These are phyloP conservation scores for Thecophora atra DNA, from an alignment of 2,888 invertebrate species.

Conservation along the genomic window DNA sequence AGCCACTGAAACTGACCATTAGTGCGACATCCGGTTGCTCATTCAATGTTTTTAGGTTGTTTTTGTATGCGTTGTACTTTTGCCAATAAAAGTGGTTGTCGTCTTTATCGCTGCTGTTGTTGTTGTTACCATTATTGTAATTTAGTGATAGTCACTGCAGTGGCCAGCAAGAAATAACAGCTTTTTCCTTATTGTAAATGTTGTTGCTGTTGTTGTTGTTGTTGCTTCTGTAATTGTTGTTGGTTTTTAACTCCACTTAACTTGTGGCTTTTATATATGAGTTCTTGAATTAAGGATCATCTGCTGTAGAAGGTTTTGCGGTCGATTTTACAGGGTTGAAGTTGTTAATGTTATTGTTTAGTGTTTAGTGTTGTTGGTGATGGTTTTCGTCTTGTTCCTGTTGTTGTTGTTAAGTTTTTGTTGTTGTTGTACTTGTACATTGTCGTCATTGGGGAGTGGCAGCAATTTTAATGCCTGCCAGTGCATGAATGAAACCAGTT, in stretches of 20 bases:
- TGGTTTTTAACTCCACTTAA: conserved; percentile 34
- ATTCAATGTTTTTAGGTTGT: conserved; percentile 34
- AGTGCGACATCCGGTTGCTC: conserved; percentile 62
- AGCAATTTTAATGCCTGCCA: conserved; percentile 35
- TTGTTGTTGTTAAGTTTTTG: conserved; percentile 50
- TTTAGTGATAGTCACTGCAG: conserved; percentile 11
- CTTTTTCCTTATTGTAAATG: conserved; percentile 24
- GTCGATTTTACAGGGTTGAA: conserved; percentile 43
- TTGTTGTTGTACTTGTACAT: neutral
- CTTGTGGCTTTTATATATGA: conserved; percentile 37
- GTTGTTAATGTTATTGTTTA: conserved; percentile 44
- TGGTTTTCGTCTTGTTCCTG: conserved; percentile 48
- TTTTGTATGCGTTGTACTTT: conserved; percentile 32
- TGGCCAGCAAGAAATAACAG: neutral
- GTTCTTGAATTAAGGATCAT: conserved; percentile 39
- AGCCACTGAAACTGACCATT: conserved; percentile 56
- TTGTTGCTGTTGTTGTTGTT: conserved; percentile 22
- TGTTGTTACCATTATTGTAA: conserved; percentile 25
- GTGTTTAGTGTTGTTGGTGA: conserved; percentile 50
- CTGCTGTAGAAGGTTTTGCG: conserved; percentile 37
- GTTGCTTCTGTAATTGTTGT: conserved; percentile 27
- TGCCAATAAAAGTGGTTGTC: conserved; percentile 23
- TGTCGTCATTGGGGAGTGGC: conserved; percentile 19
- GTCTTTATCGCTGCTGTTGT: conserved; percentile 25
- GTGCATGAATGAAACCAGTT: conserved; percentile 40